Evolutionary conservation across 2,888 invertebrate genomes (phyloP), one percentile per base, ranked within the genome.

Genomic region (Entomobrya proxima): DNA sequence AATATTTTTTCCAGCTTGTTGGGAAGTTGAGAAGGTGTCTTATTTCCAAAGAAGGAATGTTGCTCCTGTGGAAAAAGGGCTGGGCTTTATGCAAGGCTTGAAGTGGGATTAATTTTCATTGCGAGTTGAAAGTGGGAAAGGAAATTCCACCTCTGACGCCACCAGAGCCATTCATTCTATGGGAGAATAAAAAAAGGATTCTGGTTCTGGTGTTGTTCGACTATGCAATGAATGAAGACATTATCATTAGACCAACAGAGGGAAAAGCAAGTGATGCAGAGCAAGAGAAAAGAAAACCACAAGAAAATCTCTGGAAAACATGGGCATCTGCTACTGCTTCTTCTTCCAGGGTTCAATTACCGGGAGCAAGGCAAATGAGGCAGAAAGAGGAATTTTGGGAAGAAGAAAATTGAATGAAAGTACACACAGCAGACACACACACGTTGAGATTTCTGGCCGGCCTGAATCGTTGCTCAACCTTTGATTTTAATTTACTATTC

Each of bases 401-500:
- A 13, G 37, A 47, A 72, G 72, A 47, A 32, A 24, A 27, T 27
- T 24, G 18, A 72, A 55, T 75, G 35, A 24, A 75, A 75, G n/a
- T n/a, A n/a, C n/a, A n/a, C n/a, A n/a, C n/a, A n/a, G n/a, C n/a
- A 13, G 55, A 55, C 21, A 55, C 7, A 18, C 7, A 40, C 7
- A 40, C 27, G 80, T 84, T 69, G 77, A 69, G 85, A 84, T 83
- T 93, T 93, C 94, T 94, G 93, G 93, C 94, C 94, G 94, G 95
- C 95, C 95, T 95, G 95, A 95, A 95, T 95, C 94, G 93, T 95
- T 95, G 95, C 95, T 95, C 94, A 93, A 93, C 95, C 95, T 95
- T 94, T 94, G 47, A 92, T 90, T 90, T 92, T 93, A 75, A 80
- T 83, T 89, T 90, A n/a, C n/a, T n/a, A n/a, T n/a, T 92, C 92